A percentile compares a stretch with the other conserved stretches of the same genome.
Conservation (phyloP, 2,888 invertebrate genomes). For the Troilus luridus region DNA sequence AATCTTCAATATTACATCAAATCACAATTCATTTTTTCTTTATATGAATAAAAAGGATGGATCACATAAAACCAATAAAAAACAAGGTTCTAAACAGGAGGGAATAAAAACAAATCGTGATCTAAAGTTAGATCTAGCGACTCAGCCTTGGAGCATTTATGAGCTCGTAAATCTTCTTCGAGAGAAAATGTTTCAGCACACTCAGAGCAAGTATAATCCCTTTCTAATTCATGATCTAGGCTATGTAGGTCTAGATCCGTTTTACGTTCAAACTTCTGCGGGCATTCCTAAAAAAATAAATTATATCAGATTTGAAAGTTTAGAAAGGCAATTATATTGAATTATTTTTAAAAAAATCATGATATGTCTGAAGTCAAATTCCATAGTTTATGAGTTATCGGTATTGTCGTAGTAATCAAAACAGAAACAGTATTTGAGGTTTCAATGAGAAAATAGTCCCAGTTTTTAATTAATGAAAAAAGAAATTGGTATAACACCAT, state of each 20-base stretch:
- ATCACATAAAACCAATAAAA: conserved; percentile 24
- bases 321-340: not conserved
- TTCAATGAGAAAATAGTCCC: too few relatives aligned
- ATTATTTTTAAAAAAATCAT: not conserved
- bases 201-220: conserved; percentile 33
- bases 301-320: not conserved
- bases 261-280: conserved; percentile 42
- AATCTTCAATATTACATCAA: not conserved
- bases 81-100: conserved; percentile 43
- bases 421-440: too few relatives aligned
- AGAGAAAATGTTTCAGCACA: conserved; percentile 42
- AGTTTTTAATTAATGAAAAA: too few relatives aligned
- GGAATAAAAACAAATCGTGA: conserved; percentile 58
- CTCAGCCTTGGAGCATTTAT: conserved; percentile 59
- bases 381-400: too few relatives aligned
- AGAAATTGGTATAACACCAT: too few relatives aligned
- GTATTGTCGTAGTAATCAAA: too few relatives aligned
- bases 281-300: conserved; percentile 41
- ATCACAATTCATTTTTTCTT: not conserved
- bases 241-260: conserved; percentile 44
- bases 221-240: conserved; percentile 41
- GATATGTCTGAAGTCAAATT: too few relatives aligned
- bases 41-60: not conserved
- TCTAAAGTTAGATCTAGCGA: conserved; percentile 52
- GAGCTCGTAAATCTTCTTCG: conserved; percentile 53